Percentiles rank a stretch among this genome's conserved stretches.
Evolutionary conservation across 2,113 vertebrate species (phyloP).

Genomic region (Arvicanthis niloticus): DNA sequence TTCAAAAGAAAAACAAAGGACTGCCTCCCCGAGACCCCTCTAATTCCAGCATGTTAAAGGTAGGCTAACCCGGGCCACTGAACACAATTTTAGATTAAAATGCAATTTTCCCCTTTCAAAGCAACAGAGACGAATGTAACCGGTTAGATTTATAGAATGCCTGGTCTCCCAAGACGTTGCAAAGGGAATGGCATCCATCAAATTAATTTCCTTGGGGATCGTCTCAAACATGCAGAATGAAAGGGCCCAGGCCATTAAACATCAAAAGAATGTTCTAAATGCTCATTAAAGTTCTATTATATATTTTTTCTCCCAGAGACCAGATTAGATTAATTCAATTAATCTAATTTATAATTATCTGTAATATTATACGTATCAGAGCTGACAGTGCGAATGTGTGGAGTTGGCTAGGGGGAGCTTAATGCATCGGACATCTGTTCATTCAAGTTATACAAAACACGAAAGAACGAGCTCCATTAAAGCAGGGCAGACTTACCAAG

Average conservation of each 20-base stretch:
- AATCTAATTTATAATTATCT: not conserved
- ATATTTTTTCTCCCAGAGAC: constrained; percentile 68
- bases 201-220: constrained; percentile 77
- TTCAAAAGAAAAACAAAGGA: not conserved
- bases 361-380: constrained; percentile 73
- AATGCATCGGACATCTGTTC: constrained; percentile 75
- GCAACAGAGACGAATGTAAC: constrained; percentile 27
- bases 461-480: not conserved
- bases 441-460: constrained; percentile 1
- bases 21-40: too few relatives aligned
- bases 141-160: constrained; percentile 73
- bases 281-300: constrained; percentile 79
- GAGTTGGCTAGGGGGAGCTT: constrained; percentile 43
- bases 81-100: constrained; percentile 43
- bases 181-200: constrained; percentile 79
- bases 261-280: constrained; percentile 79
- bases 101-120: constrained; percentile 63
- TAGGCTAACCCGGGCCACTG: not conserved
- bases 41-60: not conserved
- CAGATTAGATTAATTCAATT: constrained; percentile 81
- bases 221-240: constrained; percentile 71
- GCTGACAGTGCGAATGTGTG: constrained; percentile 63
- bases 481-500: constrained; percentile 91
- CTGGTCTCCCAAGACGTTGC: constrained; percentile 66
- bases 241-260: constrained; percentile 76